Percentiles rank a stretch among this genome's conserved stretches.
phyloP scores from a whole-genome alignment of 2,113 vertebrate genomes.

The Pollimyrus isidori region DNA sequence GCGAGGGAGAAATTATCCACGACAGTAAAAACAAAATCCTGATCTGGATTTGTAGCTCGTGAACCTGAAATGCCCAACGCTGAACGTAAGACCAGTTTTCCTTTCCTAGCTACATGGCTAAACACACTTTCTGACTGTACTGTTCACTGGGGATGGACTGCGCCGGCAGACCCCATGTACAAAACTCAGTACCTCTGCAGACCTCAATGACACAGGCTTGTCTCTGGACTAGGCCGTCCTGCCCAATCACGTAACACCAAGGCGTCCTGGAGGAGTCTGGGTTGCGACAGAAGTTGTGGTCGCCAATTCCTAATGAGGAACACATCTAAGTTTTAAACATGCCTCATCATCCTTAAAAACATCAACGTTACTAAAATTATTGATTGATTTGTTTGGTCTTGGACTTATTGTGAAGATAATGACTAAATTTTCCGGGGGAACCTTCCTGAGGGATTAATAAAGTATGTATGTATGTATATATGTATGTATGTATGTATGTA shows the following conservation, averaged over 20 bases:
- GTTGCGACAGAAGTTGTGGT: constrained; percentile 62
- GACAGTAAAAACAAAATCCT: too few species aligned
- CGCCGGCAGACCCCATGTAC: not conserved
- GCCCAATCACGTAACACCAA: constrained; percentile 56
- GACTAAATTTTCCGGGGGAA: too few species aligned
- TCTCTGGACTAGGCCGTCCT: constrained; percentile 38
- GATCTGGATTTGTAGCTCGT: too few species aligned
- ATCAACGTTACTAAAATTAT: not conserved
- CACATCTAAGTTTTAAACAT: too few species aligned
- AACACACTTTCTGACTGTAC: not conserved
- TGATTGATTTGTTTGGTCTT: not conserved
- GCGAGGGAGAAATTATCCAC: too few species aligned
- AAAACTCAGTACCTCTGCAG: constrained; percentile 49
- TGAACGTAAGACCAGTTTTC: not conserved
- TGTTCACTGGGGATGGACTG: not conserved
- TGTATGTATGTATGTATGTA: too few species aligned
- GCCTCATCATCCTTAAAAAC: not conserved
- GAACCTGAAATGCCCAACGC: too few species aligned
- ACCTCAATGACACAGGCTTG: constrained; percentile 42
- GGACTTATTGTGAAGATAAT: not conserved
- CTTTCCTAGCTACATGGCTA: not conserved
- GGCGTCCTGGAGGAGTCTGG: constrained; percentile 49
- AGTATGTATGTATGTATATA: too few species aligned
- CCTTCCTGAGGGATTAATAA: too few species aligned
- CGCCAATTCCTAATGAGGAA: constrained; percentile 28